Evolutionary conservation across 2,113 vertebrate species (phyloP), one percentile per base, ranked within the genome.

Genomic region (Meleagris gallopavo): DNA sequence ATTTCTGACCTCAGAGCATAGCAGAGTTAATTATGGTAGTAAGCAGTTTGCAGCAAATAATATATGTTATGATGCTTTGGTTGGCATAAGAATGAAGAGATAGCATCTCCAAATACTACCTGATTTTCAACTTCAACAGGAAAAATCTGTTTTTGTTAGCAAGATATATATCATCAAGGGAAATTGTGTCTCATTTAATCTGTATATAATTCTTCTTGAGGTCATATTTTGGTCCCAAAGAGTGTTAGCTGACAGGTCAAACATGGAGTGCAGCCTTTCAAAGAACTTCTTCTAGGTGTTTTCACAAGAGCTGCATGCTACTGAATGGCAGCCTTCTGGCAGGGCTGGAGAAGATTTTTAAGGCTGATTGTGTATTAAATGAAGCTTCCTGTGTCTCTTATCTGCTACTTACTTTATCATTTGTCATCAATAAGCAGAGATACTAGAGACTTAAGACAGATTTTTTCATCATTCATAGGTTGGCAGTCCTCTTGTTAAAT

Each of bases 41-140:
- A 94, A 97, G 88, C 66, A 83, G 14, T 96, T 96, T 91, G 55
- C 27, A 94, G 20, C 8, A 88, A 86, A 52, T 93, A 92, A 96
- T 93, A 97, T 90, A 90, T 84, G 65, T 45, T 73, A 65, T 71
- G 71, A 57, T 88, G 66, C 43, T 85, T 95, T 90, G 30, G 46
- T 5, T 96, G 85, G 74, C 16, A 41, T 50, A 91, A 94, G 83
- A 83, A 80, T 89, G 38, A 94, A 80, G 36, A 81, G 34, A 38
- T 22, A 52, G 30, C 10, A 77, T 3, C 9, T 36, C 34, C 8
- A 75, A 91, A 79, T 11, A 9, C 67, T 57, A 24, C 29, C 58
- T 74, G 67, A 55, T 77, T 81, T 88, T 74, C 20, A 74, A 89
- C 78, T 34, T 86, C 54, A 75, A 40, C 13, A 94, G 36, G 67